Base-by-base conservation (phyloP, 2,797 vertebrate genomes). In the Macroramphosus scolopax region DNA sequence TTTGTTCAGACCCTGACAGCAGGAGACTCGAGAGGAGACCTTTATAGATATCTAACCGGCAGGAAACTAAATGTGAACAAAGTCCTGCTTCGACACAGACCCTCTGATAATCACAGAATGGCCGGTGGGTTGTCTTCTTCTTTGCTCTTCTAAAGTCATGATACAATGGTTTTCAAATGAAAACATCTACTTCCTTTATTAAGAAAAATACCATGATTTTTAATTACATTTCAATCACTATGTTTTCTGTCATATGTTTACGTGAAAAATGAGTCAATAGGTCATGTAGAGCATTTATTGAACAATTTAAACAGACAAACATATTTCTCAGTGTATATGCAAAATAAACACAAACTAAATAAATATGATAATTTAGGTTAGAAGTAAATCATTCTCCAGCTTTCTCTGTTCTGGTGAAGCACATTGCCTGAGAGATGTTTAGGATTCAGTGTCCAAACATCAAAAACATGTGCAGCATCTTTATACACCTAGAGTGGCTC, bases 401-500 rank as follows among this genome's bases (percentile, higher is more conserved):
- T 52, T 0, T 42, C 34, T 47, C 32, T 42, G 29, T 46, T 65
- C 52, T 64, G 30, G 58, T 75, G 75, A 70, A 72, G 42, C 24
- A 54, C 55, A 29, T 56, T 28, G 53, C 83, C 83, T 80, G 80
- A 85, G 80, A 83, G 12, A 75, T 42, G 48, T 69, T 63, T 54
- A 56, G 33, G 38, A 54, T 26, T 55, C 47, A 55, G 46, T 52
- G 41, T 68, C 57, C 43, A 65, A 69, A 70, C 46, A 47, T 60
- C n/a, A 3, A n/a, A 32, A 68, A 65, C 72, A 52, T 51, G 56
- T 73, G 77, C 72, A 81, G 63, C 63, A 80, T 79, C 53, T 76
- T 36, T 34, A 18, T 18, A 57, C 17, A 62, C 37, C 47, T 45
- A 43, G 29, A 46, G 47, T 44, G 42, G 32, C 38, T 44, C 46